Base-by-base conservation (phyloP, 2,888 invertebrate species). In the Matsumyia berberina region DNA sequence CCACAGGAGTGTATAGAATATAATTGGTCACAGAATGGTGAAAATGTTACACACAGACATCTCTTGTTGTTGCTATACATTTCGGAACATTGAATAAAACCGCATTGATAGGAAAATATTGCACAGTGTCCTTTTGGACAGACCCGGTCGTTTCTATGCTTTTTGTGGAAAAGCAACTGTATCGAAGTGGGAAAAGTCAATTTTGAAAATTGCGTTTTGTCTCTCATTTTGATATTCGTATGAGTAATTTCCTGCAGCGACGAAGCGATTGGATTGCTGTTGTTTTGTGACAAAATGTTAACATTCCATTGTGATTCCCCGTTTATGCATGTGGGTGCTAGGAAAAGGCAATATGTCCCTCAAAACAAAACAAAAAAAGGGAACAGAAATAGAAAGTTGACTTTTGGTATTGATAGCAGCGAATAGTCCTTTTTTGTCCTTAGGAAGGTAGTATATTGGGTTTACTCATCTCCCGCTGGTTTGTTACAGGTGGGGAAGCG, bases 151-250 rank as follows among this genome's bases (percentile, higher is more conserved):
- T 6, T 6, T 1, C 3, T 19, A 19, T 19, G 17, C 9, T 4
- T 46, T 46, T 46, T 11, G 19, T 19, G 8, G 31, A 53, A 9
- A 12, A 3, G 31, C 31, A 12, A n/a, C 31, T 53, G 15, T 29
- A 12, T 15, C 31, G 17, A 24, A 0, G 12, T 24, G 11, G n/a
- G 37, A 24, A 37, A 66, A 66, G 51, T 49, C 49, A 66, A 51
- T 66, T 66, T 66, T 9, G 24, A 15, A 66, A 66, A 66, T 66
- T 66, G 37, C 49, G 49, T 37, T 66, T 37, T 37, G 35, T 15
- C 51, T 66, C 64, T 51, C 49, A 66, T 66, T 66, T 66, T 37
- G 64, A 12, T 51, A 31, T 66, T 51, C 37, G 8, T 53, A 31
- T 51, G 64, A 66, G 49, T 64, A 19, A 35, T 35, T 19, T 60